Evolutionary conservation across 2,888 invertebrate genomes (phyloP).

Genomic region (Lasioglossum lativentre): DNA sequence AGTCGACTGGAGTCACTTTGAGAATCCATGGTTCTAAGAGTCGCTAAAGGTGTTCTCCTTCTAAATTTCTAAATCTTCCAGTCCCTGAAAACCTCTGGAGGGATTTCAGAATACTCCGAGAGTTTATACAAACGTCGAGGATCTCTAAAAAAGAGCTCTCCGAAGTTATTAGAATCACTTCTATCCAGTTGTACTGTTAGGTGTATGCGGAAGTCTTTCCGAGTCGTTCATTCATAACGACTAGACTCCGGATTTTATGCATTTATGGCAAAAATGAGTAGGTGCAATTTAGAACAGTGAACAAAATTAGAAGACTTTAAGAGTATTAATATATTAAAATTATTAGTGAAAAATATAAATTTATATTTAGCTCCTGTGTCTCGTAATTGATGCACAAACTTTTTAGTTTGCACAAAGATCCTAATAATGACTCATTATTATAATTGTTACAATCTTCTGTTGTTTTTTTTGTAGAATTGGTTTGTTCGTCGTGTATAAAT

Average conservation of each 20-base stretch:
- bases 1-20: background rate
- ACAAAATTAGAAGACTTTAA: too few relatives aligned
- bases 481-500: too few relatives aligned
- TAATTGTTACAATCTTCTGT: background rate
- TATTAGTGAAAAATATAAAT: too few relatives aligned
- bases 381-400: too few relatives aligned
- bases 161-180: background rate
- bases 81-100: background rate
- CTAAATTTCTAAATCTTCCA: slow-evolving; percentile 29
- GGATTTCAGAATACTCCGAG: background rate
- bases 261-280: too few relatives aligned
- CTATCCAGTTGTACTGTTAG: background rate
- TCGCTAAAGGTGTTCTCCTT: background rate
- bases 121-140: background rate
- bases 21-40: background rate
- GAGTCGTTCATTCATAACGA: background rate
- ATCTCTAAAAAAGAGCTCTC: background rate
- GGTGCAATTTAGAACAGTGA: too few relatives aligned
- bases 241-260: too few relatives aligned
- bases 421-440: background rate
- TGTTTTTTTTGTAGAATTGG: too few relatives aligned
- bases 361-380: too few relatives aligned
- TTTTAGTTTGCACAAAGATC: too few relatives aligned
- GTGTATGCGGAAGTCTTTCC: background rate
- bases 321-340: too few relatives aligned